These are phyloP conservation scores for Sebastes nivosus DNA, from an alignment of 2,797 vertebrate genomes.

Conservation along the genomic window DNA sequence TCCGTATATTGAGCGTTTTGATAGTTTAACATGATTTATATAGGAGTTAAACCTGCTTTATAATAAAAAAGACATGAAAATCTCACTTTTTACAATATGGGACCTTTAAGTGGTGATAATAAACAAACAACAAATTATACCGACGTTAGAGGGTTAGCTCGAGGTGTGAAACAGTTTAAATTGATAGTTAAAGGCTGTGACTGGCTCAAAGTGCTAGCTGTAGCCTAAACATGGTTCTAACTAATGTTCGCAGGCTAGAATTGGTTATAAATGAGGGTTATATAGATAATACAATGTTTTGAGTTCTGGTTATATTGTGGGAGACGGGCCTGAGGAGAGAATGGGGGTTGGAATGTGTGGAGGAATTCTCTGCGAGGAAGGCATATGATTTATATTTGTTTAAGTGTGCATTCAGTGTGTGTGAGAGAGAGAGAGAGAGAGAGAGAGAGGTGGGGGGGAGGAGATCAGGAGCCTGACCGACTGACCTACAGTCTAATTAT, in stretches of 20 bases:
- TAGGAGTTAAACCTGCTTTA: too few relatives aligned
- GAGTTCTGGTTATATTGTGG: conserved; percentile 1
- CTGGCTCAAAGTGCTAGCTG: neutral
- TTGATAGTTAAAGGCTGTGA: neutral
- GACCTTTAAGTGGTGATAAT: neutral
- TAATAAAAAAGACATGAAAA: too few relatives aligned
- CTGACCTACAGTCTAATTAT: conserved; percentile 99
- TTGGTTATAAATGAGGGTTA: neutral
- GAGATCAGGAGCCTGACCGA: conserved; percentile 95
- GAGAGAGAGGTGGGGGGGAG: neutral
- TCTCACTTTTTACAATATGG: too few relatives aligned
- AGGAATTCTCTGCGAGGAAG: conserved; percentile 71
- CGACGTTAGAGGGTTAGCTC: neutral
- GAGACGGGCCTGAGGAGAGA: conserved; percentile 21
- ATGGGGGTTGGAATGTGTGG: conserved; percentile 39
- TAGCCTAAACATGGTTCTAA: neutral
- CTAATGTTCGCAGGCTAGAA: neutral
- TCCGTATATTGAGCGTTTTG: too few relatives aligned
- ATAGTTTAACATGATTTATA: too few relatives aligned
- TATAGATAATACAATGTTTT: neutral
- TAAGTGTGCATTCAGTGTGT: conserved; percentile 72
- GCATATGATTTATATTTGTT: conserved; percentile 85
- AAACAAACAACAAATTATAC: neutral
- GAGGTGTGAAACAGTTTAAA: neutral
- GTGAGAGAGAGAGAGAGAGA: conserved; percentile 5